Conservation (phyloP, 2,888 invertebrate species). For the Deilephila elpenor region DNA sequence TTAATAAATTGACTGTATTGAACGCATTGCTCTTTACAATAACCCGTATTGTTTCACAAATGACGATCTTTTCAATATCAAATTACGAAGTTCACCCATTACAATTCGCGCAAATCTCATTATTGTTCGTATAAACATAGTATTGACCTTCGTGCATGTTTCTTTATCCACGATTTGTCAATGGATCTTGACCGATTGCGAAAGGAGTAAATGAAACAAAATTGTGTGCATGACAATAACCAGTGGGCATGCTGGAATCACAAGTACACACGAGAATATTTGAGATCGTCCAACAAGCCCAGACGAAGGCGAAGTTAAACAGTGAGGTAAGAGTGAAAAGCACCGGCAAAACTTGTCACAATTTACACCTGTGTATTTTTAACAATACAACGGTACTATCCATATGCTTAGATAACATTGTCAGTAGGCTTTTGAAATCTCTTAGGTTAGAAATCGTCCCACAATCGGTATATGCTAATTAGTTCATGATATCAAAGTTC, state of each 20-base stretch:
- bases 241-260: not conserved
- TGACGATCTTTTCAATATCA: slow-evolving; percentile 20
- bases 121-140: slow-evolving; percentile 43
- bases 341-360: slow-evolving; percentile 36
- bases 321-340: slow-evolving; percentile 60
- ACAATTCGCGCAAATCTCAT: slow-evolving; percentile 37
- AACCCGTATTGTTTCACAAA: slow-evolving; percentile 11
- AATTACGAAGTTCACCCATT: not conserved
- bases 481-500: slow-evolving; percentile 45
- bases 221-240: slow-evolving; percentile 15
- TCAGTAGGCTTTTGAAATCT: slow-evolving; percentile 32
- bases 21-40: not conserved
- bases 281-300: slow-evolving; percentile 50
- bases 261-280: slow-evolving; percentile 39
- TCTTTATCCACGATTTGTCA: slow-evolving; percentile 41
- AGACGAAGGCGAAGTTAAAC: slow-evolving; percentile 56
- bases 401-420: slow-evolving; percentile 38
- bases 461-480: slow-evolving; percentile 30
- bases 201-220: slow-evolving; percentile 32
- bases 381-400: slow-evolving; percentile 27
- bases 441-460: slow-evolving; percentile 35
- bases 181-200: slow-evolving; percentile 36
- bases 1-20: not conserved
- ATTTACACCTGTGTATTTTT: slow-evolving; percentile 39
- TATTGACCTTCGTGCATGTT: slow-evolving; percentile 44